A percentile compares a stretch with the other conserved stretches of the same genome.
Conservation (phyloP, 2,797 vertebrate genomes). For the Peromyscus melanophrys region DNA sequence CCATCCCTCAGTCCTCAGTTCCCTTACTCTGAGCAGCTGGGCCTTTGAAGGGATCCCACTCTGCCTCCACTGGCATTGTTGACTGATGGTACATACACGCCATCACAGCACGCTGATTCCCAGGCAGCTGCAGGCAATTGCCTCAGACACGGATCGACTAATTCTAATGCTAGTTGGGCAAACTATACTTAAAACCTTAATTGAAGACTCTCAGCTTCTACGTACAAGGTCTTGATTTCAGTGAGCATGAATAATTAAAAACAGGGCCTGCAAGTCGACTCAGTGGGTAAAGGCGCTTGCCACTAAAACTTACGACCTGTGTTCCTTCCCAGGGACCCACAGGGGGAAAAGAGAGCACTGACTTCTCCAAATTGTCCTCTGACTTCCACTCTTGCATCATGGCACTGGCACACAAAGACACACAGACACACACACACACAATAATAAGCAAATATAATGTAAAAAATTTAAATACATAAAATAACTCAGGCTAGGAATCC, state of each 20-base stretch:
- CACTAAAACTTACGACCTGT: neutral
- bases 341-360: neutral
- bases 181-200: constrained; percentile 58
- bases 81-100: fast-evolving
- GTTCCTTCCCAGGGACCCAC: neutral
- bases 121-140: neutral
- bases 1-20: neutral
- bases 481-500: neutral
- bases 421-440: neutral
- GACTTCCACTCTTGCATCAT: too few species aligned
- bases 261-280: neutral
- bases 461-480: constrained; percentile 27
- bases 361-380: neutral
- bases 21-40: neutral
- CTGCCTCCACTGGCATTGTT: too few species aligned
- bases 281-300: neutral
- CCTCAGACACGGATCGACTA: neutral
- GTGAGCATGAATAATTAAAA: neutral
- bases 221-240: constrained; percentile 20
- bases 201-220: constrained; percentile 27
- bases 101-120: fast-evolving
- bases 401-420: neutral
- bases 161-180: constrained; percentile 16
- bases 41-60: neutral
- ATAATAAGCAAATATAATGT: neutral